phyloP scores from a whole-genome alignment of 2,888 invertebrate genomes.

The Zonitis immaculata region DNA sequence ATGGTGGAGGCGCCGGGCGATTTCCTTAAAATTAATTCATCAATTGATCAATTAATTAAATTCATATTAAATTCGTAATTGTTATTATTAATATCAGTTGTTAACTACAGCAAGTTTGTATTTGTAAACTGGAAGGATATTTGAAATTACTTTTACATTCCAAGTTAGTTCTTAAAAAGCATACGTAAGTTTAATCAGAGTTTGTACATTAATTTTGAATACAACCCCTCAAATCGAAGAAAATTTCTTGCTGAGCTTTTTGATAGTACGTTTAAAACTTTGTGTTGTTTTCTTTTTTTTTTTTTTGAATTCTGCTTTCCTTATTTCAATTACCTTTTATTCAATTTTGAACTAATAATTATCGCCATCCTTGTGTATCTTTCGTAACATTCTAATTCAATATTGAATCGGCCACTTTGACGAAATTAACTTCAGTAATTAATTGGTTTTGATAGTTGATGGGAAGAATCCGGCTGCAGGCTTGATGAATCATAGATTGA shows the following conservation, averaged over 20 bases:
- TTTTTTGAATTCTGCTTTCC: not conserved
- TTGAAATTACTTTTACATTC: slow-evolving; percentile 15
- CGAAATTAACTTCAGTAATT: not conserved
- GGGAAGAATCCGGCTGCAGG: not conserved
- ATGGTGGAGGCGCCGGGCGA: not conserved
- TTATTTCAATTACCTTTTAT: slow-evolving; percentile 1
- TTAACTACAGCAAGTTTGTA: not conserved
- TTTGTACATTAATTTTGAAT: slow-evolving; percentile 10
- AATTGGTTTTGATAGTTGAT: not conserved
- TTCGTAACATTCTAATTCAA: not conserved
- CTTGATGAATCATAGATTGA: not conserved
- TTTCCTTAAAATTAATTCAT: too few species aligned
- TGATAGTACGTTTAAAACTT: slow-evolving; percentile 2
- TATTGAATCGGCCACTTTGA: not conserved
- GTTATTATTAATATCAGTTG: not conserved
- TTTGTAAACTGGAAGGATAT: slow-evolving; percentile 6
- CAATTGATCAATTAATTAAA: too few species aligned
- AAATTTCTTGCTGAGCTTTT: slow-evolving; percentile 5
- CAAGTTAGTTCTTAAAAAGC: slow-evolving; percentile 10
- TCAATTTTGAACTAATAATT: not conserved
- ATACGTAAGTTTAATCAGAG: slow-evolving; percentile 1
- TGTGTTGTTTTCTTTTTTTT: too few species aligned
- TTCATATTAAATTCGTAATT: too few species aligned
- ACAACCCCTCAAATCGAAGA: slow-evolving; percentile 10
- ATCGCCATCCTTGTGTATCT: not conserved